phyloP scores from a whole-genome alignment of 53 echinoderm and acorn worm genomes.

The Zoroaster sp. region DNA sequence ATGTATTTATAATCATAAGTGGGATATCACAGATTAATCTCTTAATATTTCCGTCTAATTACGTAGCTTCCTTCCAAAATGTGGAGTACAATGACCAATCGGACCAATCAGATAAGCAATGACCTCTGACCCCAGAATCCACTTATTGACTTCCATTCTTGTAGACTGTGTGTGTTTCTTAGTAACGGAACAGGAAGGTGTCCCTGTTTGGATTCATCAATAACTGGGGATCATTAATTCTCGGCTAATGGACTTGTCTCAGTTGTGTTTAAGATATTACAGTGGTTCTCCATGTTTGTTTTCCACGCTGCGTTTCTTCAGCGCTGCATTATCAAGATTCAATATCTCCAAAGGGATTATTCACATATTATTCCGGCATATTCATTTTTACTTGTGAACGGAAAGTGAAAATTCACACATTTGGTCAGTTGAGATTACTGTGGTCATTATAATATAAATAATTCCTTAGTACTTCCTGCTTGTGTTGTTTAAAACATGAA shows the following conservation, averaged over 20 bases:
- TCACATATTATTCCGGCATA: neutral
- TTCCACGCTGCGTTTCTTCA: neutral
- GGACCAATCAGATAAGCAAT: no score
- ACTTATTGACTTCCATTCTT: conserved; percentile 32
- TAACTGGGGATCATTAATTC: conserved; percentile 29
- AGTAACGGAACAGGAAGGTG: conserved; percentile 11
- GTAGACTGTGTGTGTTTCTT: neutral
- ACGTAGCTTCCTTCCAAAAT: no score
- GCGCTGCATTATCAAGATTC: neutral
- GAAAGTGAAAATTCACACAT: neutral
- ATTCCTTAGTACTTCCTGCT: neutral
- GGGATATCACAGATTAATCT: no score
- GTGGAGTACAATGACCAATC: no score
- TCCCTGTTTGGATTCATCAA: conserved; percentile 13
- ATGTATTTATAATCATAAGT: no score
- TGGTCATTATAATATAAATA: neutral
- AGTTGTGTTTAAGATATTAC: neutral
- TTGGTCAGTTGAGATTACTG: neutral
- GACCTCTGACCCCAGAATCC: neutral
- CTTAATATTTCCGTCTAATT: no score
- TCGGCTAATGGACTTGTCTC: conserved; percentile 44
- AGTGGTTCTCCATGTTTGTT: conserved; percentile 8
- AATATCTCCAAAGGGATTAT: neutral
- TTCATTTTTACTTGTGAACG: neutral
- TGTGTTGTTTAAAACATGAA: neutral